Evolutionary conservation across 1,140 invertebrate species (phyloP).

Genomic region (Dryas iulia): DNA sequence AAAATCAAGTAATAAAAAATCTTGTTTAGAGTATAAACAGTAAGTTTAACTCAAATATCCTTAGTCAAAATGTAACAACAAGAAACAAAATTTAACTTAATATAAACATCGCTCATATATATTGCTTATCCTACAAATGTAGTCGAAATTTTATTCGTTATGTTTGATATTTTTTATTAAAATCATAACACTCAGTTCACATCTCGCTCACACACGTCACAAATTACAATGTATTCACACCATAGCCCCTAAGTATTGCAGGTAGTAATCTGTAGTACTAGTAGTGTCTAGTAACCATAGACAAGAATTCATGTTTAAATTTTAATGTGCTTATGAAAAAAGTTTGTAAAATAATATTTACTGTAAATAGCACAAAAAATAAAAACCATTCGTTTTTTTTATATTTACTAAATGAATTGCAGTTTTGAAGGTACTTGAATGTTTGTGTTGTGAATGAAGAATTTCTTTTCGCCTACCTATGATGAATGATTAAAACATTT

Average conservation of each 20-base stretch:
- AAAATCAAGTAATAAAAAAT: slow-evolving; percentile 42
- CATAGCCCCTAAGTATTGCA: neutral
- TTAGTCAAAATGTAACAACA: slow-evolving; percentile 11
- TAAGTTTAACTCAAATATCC: slow-evolving; percentile 14
- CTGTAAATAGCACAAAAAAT: too few relatives aligned
- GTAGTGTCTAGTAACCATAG: neutral
- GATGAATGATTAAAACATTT: too few relatives aligned
- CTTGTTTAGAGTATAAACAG: slow-evolving; percentile 36
- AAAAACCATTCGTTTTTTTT: too few relatives aligned
- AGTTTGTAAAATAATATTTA: too few relatives aligned
- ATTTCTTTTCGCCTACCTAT: too few relatives aligned
- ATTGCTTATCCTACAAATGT: neutral
- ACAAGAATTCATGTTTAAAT: neutral
- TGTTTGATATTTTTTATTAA: slow-evolving; percentile 43
- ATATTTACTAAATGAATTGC: too few relatives aligned
- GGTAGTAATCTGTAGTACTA: neutral
- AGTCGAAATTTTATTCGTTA: slow-evolving; percentile 6
- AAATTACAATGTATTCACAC: slow-evolving; percentile 20
- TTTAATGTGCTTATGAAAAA: too few relatives aligned
- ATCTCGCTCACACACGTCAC: slow-evolving; percentile 58
- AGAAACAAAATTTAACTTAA: slow-evolving; percentile 20
- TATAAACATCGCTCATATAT: slow-evolving; percentile 9
- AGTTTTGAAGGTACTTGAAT: too few relatives aligned
- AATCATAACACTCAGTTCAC: slow-evolving; percentile 65
- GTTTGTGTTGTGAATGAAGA: too few relatives aligned